Conservation (phyloP, 2,797 vertebrate genomes). For the Hoplostethus mediterraneus region DNA sequence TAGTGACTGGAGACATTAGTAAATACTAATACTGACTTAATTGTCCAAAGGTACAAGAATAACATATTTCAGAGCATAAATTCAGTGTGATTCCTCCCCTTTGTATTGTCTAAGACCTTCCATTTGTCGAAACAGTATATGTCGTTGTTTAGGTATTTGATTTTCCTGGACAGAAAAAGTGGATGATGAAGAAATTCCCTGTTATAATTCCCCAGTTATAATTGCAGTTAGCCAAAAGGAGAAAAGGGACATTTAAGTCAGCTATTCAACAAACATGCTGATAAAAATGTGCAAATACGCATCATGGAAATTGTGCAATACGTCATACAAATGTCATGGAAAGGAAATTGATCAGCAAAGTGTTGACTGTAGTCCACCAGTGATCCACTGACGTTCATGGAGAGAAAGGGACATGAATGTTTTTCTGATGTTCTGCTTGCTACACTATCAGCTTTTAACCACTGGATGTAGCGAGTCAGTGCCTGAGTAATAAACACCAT, state of each 20-base stretch:
- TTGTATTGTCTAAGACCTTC: not conserved
- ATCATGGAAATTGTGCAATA: not conserved
- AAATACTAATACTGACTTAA: not conserved
- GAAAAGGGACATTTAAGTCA: too few relatives aligned
- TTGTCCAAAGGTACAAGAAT: not conserved
- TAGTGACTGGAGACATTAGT: not conserved
- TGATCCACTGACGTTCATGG: not conserved
- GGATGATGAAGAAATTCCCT: too few relatives aligned
- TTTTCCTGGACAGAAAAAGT: too few relatives aligned
- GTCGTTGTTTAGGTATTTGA: too few relatives aligned
- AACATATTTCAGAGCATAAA: not conserved
- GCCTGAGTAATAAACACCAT: constrained; percentile 50
- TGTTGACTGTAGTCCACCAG: not conserved
- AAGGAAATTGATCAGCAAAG: not conserved
- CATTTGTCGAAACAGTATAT: not conserved
- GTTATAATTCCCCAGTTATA: not conserved
- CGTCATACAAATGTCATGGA: not conserved
- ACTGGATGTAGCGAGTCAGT: constrained; percentile 3
- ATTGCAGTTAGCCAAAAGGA: not conserved
- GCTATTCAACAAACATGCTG: too few relatives aligned
- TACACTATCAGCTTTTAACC: not conserved
- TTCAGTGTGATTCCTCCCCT: not conserved
- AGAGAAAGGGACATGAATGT: not conserved
- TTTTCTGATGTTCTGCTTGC: not conserved
- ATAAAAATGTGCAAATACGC: not conserved